phyloP scores from a whole-genome alignment of 2,888 invertebrate genomes.

The Noctua fimbriata region DNA sequence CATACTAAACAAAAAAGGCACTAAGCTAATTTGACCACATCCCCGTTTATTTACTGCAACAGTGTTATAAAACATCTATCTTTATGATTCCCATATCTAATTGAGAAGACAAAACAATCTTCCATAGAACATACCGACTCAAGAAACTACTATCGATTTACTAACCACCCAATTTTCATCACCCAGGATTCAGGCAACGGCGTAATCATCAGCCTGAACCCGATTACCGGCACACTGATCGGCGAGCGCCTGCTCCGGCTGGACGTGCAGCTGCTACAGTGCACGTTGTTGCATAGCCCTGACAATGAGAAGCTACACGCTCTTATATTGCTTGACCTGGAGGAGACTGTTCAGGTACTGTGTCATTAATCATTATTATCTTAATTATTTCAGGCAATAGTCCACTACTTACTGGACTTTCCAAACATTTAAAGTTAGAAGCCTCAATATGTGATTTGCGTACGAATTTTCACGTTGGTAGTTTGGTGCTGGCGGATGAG shows the following conservation, averaged over 20 bases:
- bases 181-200: slow-evolving; percentile 91
- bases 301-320: slow-evolving; percentile 95
- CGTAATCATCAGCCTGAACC: slow-evolving; percentile 96
- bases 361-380: not conserved
- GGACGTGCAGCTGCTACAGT: slow-evolving; percentile 93
- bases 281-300: slow-evolving; percentile 92
- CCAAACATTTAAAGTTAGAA: not conserved
- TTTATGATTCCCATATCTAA: not conserved
- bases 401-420: not conserved
- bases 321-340: slow-evolving; percentile 93
- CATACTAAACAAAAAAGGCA: not conserved
- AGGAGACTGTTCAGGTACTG: slow-evolving; percentile 91
- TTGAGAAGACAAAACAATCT: not conserved
- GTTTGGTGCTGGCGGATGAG: not conserved
- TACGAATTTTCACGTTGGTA: not conserved
- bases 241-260: slow-evolving; percentile 90
- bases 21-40: not conserved
- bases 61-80: not conserved
- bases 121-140: not conserved
- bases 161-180: not conserved
- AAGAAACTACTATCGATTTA: not conserved
- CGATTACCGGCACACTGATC: slow-evolving; percentile 94
- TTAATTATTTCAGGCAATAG: not conserved
- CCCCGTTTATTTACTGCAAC: not conserved
- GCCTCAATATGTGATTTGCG: not conserved